Evolutionary conservation across 2,888 invertebrate genomes (phyloP), one percentile per base, ranked within the genome.

Genomic region (Tachina lurida): DNA sequence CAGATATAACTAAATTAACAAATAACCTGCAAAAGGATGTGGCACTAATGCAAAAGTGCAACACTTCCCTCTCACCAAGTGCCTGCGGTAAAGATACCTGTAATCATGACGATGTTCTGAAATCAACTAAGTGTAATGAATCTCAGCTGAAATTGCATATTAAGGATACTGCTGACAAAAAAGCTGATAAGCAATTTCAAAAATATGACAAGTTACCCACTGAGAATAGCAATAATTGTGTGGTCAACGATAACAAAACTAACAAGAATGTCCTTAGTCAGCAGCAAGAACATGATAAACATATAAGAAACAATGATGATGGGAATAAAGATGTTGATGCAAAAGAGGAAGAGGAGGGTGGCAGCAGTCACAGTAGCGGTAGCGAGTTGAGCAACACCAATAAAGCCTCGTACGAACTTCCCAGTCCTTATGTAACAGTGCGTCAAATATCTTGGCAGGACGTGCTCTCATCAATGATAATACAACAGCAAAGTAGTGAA

Each of bases 401-500:
- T 87, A 89, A 90, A 71, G 89, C 91, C 77, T 90, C 89, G 70
- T 91, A 91, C 73, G 91, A 91, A 81, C 88, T 91, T 41, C 89
- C 88, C 43, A 91, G 91, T 88, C 91, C 91, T 0, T 90, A 90
- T 76, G 80, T 91, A 62, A 90, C 91, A 13, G 31, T 47, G 73
- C 88, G 89, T 1, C 91, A 91, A 84, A 90, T 91, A 76, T 89
- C 90, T 71, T 91, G 91, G 91, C 89, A 91, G 83, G 90, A 91
- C 3, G 84, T 87, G 17, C 63, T 47, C 49, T 58, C 56, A 63
- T 17, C 78, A 63, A 54, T 60, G 12, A 45, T 5, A 41, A 13
- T 45, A 71, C 70, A 62, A 58, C 54, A 56, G 8, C 45, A 60
- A 56, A 47, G 17, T 47, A 15, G 52, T 45, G 71, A 62, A n/a